Conservation (phyloP, 2,888 invertebrate species). For the Synergus itoensis region DNA sequence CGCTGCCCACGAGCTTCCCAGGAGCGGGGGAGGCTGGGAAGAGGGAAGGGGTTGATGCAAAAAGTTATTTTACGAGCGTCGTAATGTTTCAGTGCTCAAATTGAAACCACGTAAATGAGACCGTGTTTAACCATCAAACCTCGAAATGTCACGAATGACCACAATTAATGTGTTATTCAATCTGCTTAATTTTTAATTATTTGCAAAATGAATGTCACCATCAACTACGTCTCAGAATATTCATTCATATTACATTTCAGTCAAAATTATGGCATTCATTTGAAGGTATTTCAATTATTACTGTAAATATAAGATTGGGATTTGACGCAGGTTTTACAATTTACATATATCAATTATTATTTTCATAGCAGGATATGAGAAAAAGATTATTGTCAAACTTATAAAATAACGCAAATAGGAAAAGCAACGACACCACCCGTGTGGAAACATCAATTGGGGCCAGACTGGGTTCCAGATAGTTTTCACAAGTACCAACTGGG, state of each 20-base stretch:
- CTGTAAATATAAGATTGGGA: neutral
- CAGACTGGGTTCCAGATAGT: too few relatives aligned
- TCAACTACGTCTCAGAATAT: neutral
- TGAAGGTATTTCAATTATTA: neutral
- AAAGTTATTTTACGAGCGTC: neutral
- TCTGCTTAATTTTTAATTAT: too few relatives aligned
- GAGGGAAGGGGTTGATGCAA: neutral
- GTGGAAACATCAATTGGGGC: too few relatives aligned
- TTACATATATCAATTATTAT: neutral
- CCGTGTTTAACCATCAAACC: neutral
- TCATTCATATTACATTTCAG: neutral
- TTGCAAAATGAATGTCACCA: neutral
- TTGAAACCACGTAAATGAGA: neutral
- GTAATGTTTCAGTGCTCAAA: slow-evolving; percentile 2
- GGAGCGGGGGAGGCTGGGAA: neutral
- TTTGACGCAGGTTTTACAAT: neutral
- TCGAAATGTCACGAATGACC: neutral
- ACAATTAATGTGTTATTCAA: too few relatives aligned
- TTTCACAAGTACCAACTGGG: too few relatives aligned
- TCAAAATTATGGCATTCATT: neutral
- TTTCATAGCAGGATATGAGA: neutral
- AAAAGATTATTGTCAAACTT: neutral
- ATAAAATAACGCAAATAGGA: neutral
- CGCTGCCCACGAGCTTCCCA: slow-evolving; percentile 28
- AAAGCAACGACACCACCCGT: slow-evolving; percentile 3